These are phyloP conservation scores for Diplolepis rosae DNA, from an alignment of 2,888 invertebrate genomes.

Conservation along the genomic window DNA sequence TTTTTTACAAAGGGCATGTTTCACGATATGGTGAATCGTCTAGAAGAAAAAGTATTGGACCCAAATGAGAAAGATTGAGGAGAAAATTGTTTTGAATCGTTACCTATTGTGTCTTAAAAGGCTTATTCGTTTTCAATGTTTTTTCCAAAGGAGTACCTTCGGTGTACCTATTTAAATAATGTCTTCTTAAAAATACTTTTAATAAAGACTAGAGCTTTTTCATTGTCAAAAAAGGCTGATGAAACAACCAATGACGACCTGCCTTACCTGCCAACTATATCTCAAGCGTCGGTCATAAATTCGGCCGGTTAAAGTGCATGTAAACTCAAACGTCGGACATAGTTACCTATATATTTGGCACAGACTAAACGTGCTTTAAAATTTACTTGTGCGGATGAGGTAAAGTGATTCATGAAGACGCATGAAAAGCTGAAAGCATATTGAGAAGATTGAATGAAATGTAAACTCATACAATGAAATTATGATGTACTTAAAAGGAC, in stretches of 20 bases:
- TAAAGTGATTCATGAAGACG: background rate
- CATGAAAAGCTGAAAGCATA: background rate
- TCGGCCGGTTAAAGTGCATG: constrained; percentile 41
- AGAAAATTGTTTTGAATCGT: too few relatives aligned
- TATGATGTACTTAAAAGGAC: too few relatives aligned
- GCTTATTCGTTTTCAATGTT: too few relatives aligned
- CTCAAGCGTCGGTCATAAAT: constrained; percentile 51
- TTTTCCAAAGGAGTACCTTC: too few relatives aligned
- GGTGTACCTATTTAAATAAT: too few relatives aligned
- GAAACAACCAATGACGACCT: constrained; percentile 44
- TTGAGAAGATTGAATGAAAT: background rate
- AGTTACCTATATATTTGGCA: background rate
- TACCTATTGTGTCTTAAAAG: too few relatives aligned
- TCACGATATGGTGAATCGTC: too few relatives aligned
- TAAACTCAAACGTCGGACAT: constrained; percentile 26
- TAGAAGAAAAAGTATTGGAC: too few relatives aligned
- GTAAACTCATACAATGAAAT: too few relatives aligned
- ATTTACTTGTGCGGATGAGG: background rate
- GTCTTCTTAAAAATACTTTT: background rate
- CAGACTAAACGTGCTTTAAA: background rate
- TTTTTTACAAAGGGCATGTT: too few relatives aligned
- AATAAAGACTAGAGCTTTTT: background rate
- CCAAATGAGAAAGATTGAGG: too few relatives aligned
- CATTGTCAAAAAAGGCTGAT: constrained; percentile 40
- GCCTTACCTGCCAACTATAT: constrained; percentile 43